Base-by-base conservation (phyloP, 2,797 vertebrate species). In the Chaunax sp. region DNA sequence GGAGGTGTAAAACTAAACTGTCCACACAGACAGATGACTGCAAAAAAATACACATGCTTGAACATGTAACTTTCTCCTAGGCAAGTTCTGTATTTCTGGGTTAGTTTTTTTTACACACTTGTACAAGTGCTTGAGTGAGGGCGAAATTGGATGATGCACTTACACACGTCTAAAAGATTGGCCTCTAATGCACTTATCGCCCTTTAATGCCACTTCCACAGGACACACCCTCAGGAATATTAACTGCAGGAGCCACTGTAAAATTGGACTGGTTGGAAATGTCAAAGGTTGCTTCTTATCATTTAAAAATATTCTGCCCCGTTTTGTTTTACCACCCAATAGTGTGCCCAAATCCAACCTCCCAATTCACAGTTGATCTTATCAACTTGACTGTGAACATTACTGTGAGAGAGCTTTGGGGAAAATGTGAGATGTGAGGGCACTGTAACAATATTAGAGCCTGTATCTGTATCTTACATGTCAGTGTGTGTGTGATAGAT, bases 401-500 rank as follows among this genome's bases (percentile, higher is more conserved):
- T 25, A 20, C 6, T 18, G 11, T 38, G 26, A 46, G 11, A 41
- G 4, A 40, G 26, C n/a, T 55, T 7, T 16, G 44, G 38, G 16
- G 2, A 56, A n/a, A 37, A 10, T 52, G 41, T 33, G 14, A 7
- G n/a, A 12, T 6, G 30, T 25, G 5, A 15, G 5, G 0, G 0
- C 43, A 35, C 26, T 7, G 5, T 4, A 30, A 52, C 10, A 33
- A 26, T 16, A 25, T 16, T 0, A 37, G 5, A 19, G 25, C 16
- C 6, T 14, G 4, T 2, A 28, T 22, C 3, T 52, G 40, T 4
- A 23, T 11, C 18, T 55, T 20, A 38, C 25, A 50, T n/a, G 28
- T 40, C 14, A 35, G 51, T 69, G 19, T 41, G 49, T 9, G 22
- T 47, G 50, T 28, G 15, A 47, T 50, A 41, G 11, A 46, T 43